Percentiles rank a stretch among this genome's conserved stretches.
Conservation (phyloP, 2,113 vertebrate species). For the Odontophorus gujanensis region DNA sequence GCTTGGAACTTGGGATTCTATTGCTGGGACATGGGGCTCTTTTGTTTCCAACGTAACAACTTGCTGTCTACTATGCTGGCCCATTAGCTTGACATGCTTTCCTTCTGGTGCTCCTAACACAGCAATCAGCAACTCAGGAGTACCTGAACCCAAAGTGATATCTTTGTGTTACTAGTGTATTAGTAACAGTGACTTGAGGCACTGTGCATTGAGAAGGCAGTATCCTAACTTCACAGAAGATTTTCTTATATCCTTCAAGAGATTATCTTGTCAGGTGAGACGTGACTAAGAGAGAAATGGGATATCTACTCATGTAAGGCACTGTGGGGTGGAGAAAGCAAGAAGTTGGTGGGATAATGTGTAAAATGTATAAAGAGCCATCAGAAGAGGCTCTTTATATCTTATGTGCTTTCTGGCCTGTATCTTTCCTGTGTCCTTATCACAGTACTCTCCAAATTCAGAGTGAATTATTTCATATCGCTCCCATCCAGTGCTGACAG, state of each 20-base stretch:
- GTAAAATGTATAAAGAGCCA: too few relatives aligned
- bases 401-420: background rate
- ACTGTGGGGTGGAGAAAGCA: background rate
- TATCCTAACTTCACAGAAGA: background rate
- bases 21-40: background rate
- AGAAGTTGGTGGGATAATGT: background rate
- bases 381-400: background rate
- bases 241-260: background rate
- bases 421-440: background rate
- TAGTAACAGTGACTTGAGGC: background rate
- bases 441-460: background rate
- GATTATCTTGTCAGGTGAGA: background rate
- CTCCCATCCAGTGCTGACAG: background rate
- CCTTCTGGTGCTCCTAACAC: background rate
- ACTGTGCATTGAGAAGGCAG: background rate
- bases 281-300: fast-evolving
- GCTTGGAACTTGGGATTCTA: background rate
- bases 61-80: background rate
- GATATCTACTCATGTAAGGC: background rate
- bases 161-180: background rate
- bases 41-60: background rate
- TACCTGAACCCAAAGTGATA: background rate
- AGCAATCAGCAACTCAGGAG: background rate
- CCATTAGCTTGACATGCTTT: background rate
- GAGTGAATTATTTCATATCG: background rate